Percentiles rank a stretch among this genome's conserved stretches.
phyloP scores from a whole-genome alignment of 2,888 invertebrate genomes.

The Sinotaia quadrata region DNA sequence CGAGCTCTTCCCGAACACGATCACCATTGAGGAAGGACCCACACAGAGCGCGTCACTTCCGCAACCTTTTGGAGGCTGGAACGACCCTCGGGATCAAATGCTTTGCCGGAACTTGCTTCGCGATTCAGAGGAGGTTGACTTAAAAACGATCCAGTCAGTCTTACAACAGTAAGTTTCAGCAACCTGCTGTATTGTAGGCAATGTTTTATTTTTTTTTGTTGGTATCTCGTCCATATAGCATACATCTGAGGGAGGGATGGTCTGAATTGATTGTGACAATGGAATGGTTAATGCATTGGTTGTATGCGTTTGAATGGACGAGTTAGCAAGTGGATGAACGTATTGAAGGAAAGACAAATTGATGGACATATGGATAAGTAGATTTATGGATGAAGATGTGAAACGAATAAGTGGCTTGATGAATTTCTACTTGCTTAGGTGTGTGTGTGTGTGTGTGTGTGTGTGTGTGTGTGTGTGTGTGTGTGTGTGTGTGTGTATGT shows the following conservation, averaged over 20 bases:
- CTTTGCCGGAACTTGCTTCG: slow-evolving; percentile 10
- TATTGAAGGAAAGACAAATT: slow-evolving; percentile 16
- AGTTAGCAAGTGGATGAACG: slow-evolving; percentile 22
- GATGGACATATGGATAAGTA: slow-evolving; percentile 16
- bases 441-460: slow-evolving; percentile 14
- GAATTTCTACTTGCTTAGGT: neutral
- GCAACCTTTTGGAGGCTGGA: slow-evolving; percentile 15
- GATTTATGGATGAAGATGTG: neutral
- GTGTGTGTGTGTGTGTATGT: neutral
- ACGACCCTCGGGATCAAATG: slow-evolving; percentile 15
- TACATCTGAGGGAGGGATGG: no score
- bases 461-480: neutral
- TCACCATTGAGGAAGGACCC: neutral
- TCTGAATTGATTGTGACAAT: no score
- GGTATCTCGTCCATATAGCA: no score
- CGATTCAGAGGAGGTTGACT: neutral
- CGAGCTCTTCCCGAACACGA: neutral
- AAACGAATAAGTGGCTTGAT: neutral
- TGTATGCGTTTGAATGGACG: slow-evolving; percentile 18
- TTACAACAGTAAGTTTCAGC: neutral
- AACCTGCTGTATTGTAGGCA: neutral
- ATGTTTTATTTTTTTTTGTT: no score
- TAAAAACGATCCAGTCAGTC: neutral
- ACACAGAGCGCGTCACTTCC: neutral
- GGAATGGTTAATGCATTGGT: no score